Conservation (phyloP, 2,113 vertebrate genomes). For the Prionailurus bengalensis region DNA sequence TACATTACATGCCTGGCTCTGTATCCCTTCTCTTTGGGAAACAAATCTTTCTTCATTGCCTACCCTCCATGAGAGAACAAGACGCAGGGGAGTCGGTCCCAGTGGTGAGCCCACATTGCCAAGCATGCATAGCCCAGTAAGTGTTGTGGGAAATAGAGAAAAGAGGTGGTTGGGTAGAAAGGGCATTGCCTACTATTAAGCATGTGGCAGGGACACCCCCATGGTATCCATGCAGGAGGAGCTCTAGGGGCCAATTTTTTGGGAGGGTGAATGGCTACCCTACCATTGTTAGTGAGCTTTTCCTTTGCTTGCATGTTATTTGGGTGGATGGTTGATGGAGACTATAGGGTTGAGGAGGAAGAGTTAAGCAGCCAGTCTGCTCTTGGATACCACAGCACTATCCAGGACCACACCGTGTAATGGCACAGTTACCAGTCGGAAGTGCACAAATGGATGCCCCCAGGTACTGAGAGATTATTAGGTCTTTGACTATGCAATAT, state of each 20-base stretch:
- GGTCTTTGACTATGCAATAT: not conserved
- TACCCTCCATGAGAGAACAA: not conserved
- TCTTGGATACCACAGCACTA: not conserved
- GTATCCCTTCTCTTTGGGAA: not conserved
- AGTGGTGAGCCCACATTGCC: not conserved
- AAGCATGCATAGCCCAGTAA: not conserved
- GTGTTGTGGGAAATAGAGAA: not conserved
- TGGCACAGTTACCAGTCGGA: not conserved
- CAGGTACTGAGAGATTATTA: not conserved
- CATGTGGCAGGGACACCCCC: not conserved
- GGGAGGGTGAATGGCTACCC: not conserved
- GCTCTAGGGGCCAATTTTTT: not conserved
- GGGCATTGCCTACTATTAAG: not conserved
- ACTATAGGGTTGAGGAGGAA: not conserved
- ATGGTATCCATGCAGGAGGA: not conserved
- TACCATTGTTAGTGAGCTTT: not conserved
- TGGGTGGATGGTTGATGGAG: not conserved
- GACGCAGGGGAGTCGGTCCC: not conserved
- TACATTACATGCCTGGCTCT: not conserved
- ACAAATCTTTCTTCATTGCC: not conserved
- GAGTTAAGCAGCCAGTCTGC: not conserved
- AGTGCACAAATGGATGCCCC: not conserved
- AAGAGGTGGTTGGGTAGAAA: not conserved
- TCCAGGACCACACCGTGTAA: not conserved
- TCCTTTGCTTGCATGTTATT: not conserved